Base-by-base conservation (phyloP, 1,140 invertebrate species). In the Zaprionus ghesquierei region DNA sequence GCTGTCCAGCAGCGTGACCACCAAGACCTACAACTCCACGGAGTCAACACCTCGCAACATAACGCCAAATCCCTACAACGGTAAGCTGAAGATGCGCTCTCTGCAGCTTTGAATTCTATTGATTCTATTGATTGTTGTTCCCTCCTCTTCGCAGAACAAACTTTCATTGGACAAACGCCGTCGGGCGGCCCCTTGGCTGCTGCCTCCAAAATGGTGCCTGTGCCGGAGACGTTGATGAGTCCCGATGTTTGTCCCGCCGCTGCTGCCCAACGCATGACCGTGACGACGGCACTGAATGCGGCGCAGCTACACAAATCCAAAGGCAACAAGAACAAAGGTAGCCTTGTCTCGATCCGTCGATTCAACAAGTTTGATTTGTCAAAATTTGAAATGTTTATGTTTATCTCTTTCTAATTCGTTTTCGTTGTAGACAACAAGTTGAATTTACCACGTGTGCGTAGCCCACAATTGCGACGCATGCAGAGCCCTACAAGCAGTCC, bases 141-240 rank as follows among this genome's bases (percentile, higher is more conserved):
- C 9, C n/a, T 9, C 8, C 18, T 6, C 12, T 41, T 6, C 6
- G 2, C 12, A 89, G 84, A 89, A 46, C 80, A 89, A 85, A 64
- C 73, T 2, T 89, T 70, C 20, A 63, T 75, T 15, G 71, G 69
- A 6, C 84, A 89, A 64, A 69, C 64, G 6, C 85, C 85, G 1
- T 22, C 55, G 4, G 89, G 86, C 0, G 90, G 91, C 79, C 95
- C 96, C 2, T 86, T 97, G 54, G 95, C 96, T 86, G 96, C 96
- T 38, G 95, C 96, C 41, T 96, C 95, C 1, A 97, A 96, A 92
- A 95, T 97, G 92, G 95, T 97, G 1, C 96, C 96, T 3, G 96
- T 97, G 33, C 96, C 96, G 8, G 96, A 97, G 86, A 96, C 96
- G 1, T 92, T 97, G 0, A 96, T 97, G 95, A 97, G 96, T 91